These are phyloP conservation scores for Xerus inauris DNA, from an alignment of 2,113 vertebrate genomes.

Conservation along the genomic window DNA sequence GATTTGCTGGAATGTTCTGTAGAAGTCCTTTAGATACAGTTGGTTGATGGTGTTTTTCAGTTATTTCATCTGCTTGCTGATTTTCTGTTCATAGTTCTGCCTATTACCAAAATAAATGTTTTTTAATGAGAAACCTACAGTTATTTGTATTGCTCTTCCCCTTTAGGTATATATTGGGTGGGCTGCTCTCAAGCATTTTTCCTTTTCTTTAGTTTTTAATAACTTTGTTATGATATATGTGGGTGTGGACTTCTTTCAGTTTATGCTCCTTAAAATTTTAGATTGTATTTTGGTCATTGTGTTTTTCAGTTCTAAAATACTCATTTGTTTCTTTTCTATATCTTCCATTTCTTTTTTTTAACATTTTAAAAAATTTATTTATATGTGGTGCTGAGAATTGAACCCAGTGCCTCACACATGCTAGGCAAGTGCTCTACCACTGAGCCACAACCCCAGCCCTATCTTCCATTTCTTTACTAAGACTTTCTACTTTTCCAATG, in stretches of 20 bases:
- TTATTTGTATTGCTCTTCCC: neutral
- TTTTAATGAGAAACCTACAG: neutral
- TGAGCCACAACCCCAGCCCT: no score
- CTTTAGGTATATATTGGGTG: neutral
- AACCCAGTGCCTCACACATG: no score
- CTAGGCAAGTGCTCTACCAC: no score
- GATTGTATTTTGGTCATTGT: neutral
- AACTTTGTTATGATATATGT: neutral
- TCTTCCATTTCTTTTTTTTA: constrained; percentile 28
- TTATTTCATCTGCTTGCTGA: neutral
- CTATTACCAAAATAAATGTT: neutral
- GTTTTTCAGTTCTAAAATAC: constrained; percentile 9
- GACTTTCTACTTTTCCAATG: neutral
- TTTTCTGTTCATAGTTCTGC: neutral
- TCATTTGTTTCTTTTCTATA: neutral
- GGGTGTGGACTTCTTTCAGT: neutral
- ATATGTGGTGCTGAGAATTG: no score
- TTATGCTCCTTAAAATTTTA: neutral
- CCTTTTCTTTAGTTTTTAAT: constrained; percentile 18
- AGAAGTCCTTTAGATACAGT: neutral
- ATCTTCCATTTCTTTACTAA: constrained; percentile 10
- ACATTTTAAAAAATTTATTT: no score
- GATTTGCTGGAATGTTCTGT: neutral
- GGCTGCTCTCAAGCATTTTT: neutral
- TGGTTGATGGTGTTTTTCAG: neutral